A percentile compares a stretch with the other conserved stretches of the same genome.
Evolutionary conservation across 2,888 invertebrate genomes (phyloP).

Genomic region (Muschampia staudingeri): DNA sequence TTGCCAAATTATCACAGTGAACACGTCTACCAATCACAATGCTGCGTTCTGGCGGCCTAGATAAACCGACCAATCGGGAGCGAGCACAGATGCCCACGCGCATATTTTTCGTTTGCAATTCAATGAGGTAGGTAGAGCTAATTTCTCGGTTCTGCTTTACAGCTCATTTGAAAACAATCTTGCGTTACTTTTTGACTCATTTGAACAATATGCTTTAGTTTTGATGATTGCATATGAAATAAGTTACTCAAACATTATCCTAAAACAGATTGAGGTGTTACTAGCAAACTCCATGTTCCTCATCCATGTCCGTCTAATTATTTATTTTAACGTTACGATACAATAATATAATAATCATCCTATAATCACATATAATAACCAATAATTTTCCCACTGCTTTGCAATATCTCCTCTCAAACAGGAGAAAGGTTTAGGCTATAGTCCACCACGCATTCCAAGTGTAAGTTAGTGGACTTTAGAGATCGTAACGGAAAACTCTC

Average conservation of each 20-base stretch:
- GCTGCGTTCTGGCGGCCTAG: constrained; percentile 35
- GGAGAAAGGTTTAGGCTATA: neutral
- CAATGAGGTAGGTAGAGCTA: constrained; percentile 78
- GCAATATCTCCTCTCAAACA: too few species aligned
- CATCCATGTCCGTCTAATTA: too few species aligned
- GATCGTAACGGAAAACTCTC: too few species aligned
- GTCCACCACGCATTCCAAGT: neutral
- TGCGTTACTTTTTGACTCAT: constrained; percentile 6
- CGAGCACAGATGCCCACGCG: constrained; percentile 80
- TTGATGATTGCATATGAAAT: neutral
- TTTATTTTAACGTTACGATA: too few species aligned
- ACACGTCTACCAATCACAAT: constrained; percentile 29
- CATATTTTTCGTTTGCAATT: constrained; percentile 82
- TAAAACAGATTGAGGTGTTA: neutral
- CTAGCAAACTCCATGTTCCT: too few species aligned
- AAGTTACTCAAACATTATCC: neutral
- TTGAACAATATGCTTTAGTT: neutral
- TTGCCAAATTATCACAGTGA: constrained; percentile 46
- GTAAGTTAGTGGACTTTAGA: too few species aligned
- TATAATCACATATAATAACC: neutral
- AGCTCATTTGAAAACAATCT: constrained; percentile 22
- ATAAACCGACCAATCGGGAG: constrained; percentile 75
- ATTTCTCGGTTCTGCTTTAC: constrained; percentile 78
- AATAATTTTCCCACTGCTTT: neutral
- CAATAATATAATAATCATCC: too few species aligned